Percentiles rank a stretch among this genome's conserved stretches.
Conservation (phyloP, 2,113 vertebrate genomes). For the Cyanocitta stelleri region DNA sequence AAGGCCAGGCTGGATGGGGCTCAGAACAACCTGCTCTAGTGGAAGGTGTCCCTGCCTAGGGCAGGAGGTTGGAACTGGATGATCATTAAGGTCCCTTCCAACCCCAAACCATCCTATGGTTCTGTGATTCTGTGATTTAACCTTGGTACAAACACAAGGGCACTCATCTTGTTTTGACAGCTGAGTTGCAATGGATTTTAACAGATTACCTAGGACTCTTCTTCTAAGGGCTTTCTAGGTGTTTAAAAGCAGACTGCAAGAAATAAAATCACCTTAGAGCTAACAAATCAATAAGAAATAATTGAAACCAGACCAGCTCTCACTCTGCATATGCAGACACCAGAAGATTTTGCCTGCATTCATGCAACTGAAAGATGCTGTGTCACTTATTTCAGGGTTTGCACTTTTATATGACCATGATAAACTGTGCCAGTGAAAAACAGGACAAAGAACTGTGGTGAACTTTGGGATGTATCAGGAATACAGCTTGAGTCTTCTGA, state of each 20-base stretch:
- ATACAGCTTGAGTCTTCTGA: not conserved
- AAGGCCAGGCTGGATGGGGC: not conserved
- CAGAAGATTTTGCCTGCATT: not conserved
- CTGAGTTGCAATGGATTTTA: not conserved
- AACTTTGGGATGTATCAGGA: not conserved
- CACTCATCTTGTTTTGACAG: not conserved
- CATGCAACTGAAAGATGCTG: not conserved
- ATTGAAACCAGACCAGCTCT: not conserved
- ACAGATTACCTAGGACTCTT: not conserved
- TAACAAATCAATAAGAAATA: not conserved
- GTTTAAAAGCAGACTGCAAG: not conserved
- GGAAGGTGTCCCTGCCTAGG: not conserved
- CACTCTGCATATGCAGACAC: not conserved
- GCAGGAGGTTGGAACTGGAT: not conserved
- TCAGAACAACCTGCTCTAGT: not conserved
- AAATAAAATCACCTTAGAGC: not conserved
- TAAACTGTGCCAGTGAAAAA: not conserved
- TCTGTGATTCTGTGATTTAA: not conserved
- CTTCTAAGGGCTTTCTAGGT: not conserved
- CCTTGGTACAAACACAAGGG: not conserved
- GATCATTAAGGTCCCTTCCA: not conserved
- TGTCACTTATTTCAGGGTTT: not conserved
- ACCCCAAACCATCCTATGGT: not conserved
- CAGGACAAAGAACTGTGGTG: not conserved
- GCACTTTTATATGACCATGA: not conserved